Evolutionary conservation across 2,888 invertebrate species (phyloP), one percentile per base, ranked within the genome.

Genomic region (Pachliopta kotzebuea): DNA sequence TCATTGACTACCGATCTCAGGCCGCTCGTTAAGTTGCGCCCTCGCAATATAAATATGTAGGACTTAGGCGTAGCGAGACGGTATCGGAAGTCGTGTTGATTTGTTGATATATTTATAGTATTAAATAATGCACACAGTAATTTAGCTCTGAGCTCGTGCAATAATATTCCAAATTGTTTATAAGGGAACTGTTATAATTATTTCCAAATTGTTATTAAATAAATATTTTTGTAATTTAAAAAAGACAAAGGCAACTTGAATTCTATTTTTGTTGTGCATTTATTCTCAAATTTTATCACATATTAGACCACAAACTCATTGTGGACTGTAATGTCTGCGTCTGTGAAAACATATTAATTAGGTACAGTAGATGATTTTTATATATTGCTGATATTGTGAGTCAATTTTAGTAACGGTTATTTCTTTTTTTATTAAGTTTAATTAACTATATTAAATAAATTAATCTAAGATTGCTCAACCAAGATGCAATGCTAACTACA

Each of bases 241-340:
- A 90, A 90, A 90, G 90, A 90, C 90, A 87, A 85, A 85, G 86
- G 84, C 90, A 86, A 90, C 88, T 84, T 83, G 84, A 88, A 89
- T 88, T 83, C 77, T 88, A 86, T 88, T 91, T 90, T 86, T 86
- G 88, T 90, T 90, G 90, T 90, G 90, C 90, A 91, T 91, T 91
- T 91, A 91, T 86, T 88, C 84, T 84, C 79, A 88, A 85, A 84
- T 84, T 85, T 84, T 87, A 88, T 86, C 76, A 79, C 74, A 83
- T 78, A 78, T 72, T 64, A 67, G 76, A 80, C 85, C 85, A 83
- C 87, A 80, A 83, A 87, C 88, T 84, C 87, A 84, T 85, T 88
- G 88, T 88, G 88, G 87, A 86, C 87, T 84, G 80, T 79, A 83
- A 83, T 73, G 84, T 89, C 87, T 86, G 84, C 81, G 74, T 81